phyloP scores from a whole-genome alignment of 2,113 vertebrate genomes.

The Nyctereutes procyonoides region DNA sequence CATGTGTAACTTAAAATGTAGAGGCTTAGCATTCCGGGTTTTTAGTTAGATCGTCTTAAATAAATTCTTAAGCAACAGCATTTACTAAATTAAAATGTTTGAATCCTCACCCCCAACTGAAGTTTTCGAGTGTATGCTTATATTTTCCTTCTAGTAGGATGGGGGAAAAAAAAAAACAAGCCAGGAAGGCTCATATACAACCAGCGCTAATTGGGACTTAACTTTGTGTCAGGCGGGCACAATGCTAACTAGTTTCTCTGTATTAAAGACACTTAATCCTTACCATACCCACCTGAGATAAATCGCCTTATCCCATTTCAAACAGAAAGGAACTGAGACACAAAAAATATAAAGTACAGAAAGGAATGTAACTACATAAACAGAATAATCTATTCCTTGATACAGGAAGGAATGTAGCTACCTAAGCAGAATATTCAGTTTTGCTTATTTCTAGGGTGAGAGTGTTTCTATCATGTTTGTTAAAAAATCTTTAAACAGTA shows the following conservation, averaged over 20 bases:
- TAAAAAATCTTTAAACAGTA: background rate
- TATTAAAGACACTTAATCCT: conserved; percentile 23
- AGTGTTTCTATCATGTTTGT: conserved; percentile 9
- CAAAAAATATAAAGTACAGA: background rate
- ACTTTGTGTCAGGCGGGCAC: background rate
- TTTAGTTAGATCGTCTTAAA: background rate
- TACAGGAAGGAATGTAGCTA: background rate
- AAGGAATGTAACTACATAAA: background rate
- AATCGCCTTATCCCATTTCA: background rate
- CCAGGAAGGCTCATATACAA: background rate
- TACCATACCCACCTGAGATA: background rate
- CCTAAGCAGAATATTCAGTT: background rate
- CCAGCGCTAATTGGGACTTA: background rate
- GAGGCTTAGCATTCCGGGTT: background rate
- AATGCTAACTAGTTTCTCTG: background rate
- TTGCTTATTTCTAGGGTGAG: conserved; percentile 30
- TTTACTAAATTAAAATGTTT: background rate
- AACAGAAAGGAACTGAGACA: background rate
- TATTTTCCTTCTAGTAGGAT: background rate
- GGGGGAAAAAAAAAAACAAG: background rate
- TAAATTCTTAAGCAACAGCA: background rate
- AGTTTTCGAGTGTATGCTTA: background rate
- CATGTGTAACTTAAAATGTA: background rate
- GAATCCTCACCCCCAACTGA: background rate
- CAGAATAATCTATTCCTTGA: background rate